These are phyloP conservation scores for Brotula barbata DNA, from an alignment of 2,797 vertebrate species.

Conservation along the genomic window DNA sequence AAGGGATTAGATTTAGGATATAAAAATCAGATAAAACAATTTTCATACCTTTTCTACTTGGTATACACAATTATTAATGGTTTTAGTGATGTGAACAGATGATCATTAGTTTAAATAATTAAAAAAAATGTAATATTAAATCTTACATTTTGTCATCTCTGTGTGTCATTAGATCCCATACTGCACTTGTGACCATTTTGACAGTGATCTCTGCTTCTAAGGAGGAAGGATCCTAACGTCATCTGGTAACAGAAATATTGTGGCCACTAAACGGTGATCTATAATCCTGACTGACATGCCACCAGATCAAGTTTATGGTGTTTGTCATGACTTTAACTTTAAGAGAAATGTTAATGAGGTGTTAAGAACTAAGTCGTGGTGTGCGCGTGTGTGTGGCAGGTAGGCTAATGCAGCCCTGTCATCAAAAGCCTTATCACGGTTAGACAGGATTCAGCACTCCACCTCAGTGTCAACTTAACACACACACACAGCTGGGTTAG, in stretches of 20 bases:
- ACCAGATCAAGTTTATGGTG: slow-evolving; percentile 64
- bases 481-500: slow-evolving; percentile 28
- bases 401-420: slow-evolving; percentile 71
- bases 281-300: slow-evolving; percentile 45
- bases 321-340: slow-evolving; percentile 57
- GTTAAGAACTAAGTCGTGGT: slow-evolving; percentile 61
- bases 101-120: too few relatives aligned
- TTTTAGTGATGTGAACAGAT: too few relatives aligned
- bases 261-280: slow-evolving; percentile 1
- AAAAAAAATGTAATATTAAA: too few relatives aligned
- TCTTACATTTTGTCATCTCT: too few relatives aligned
- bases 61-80: too few relatives aligned
- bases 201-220: slow-evolving; percentile 1
- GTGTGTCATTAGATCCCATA: neutral
- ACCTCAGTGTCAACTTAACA: slow-evolving; percentile 73
- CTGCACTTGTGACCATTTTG: neutral
- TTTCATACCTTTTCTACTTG: too few relatives aligned
- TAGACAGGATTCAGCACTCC: slow-evolving; percentile 78
- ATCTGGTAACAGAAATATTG: slow-evolving; percentile 38
- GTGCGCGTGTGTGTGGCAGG: slow-evolving; percentile 61
- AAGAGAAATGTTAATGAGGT: slow-evolving; percentile 62
- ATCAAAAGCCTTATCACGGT: slow-evolving; percentile 73
- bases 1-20: too few relatives aligned
- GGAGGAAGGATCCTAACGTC: slow-evolving; percentile 25
- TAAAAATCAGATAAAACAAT: too few relatives aligned